Conservation (phyloP, 2,888 invertebrate genomes). For the Dryobotodes eremita region DNA sequence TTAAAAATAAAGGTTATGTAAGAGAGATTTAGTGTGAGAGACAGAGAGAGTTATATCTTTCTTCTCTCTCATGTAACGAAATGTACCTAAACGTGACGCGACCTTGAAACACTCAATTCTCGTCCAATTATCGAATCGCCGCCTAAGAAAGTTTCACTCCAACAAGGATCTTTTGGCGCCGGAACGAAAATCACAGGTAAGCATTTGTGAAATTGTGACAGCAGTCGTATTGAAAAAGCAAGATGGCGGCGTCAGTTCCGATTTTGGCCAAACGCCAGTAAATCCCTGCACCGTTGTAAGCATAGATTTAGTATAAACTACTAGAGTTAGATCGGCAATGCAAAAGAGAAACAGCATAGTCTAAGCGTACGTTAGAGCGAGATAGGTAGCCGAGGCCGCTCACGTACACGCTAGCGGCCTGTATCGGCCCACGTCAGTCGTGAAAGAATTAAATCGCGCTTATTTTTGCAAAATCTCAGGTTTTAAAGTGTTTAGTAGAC, state of each 20-base stretch:
- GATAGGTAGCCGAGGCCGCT: too few species aligned
- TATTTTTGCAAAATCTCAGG: too few species aligned
- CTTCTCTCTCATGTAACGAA: neutral
- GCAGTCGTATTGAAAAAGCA: neutral
- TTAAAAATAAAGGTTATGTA: neutral
- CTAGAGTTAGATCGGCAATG: too few species aligned
- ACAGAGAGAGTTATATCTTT: neutral
- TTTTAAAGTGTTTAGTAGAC: too few species aligned
- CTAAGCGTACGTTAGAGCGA: too few species aligned
- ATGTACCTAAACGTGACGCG: neutral
- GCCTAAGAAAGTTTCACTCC: too few species aligned
- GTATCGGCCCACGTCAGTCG: too few species aligned
- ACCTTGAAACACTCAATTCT: neutral
- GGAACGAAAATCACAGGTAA: neutral
- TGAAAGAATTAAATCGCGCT: too few species aligned
- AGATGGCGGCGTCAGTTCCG: neutral
- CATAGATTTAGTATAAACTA: too few species aligned
- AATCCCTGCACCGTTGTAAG: neutral
- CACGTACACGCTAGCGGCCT: too few species aligned
- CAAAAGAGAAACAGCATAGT: too few species aligned
- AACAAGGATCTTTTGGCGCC: neutral
- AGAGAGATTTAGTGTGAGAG: neutral
- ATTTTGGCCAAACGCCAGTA: too few species aligned
- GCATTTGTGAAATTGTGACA: neutral
- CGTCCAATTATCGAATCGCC: neutral